Conservation (phyloP, 2,888 invertebrate species). For the Pammene fasciana region DNA sequence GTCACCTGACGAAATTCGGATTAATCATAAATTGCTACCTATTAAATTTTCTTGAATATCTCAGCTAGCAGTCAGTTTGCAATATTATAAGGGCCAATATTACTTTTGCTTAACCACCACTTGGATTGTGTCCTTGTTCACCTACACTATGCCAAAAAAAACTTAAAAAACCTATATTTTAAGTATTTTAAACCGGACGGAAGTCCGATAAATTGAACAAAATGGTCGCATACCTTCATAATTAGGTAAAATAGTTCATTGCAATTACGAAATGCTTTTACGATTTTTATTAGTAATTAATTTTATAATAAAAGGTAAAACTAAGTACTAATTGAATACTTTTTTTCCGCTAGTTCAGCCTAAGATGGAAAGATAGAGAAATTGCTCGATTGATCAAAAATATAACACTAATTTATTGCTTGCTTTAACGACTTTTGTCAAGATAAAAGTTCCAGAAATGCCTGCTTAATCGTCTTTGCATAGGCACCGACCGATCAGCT, state of each 20-base stretch:
- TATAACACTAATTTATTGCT: background rate
- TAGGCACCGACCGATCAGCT: too few species aligned
- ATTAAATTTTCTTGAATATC: too few species aligned
- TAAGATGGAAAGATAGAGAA: background rate
- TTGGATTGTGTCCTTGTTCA: background rate
- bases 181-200: background rate
- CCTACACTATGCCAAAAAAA: background rate
- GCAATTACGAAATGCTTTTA: background rate
- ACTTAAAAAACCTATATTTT: background rate
- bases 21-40: too few species aligned
- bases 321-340: background rate
- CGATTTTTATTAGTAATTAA: background rate
- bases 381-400: background rate
- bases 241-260: background rate
- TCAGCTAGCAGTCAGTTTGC: too few species aligned
- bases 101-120: too few species aligned
- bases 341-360: background rate
- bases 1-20: too few species aligned
- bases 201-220: background rate
- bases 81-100: too few species aligned
- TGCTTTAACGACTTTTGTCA: background rate
- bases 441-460: background rate
- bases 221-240: background rate
- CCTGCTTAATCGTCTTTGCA: too few species aligned
- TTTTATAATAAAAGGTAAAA: background rate